Evolutionary conservation across 2,113 vertebrate species (phyloP), one percentile per base, ranked within the genome.

Genomic region (Turdus rufiventris): DNA sequence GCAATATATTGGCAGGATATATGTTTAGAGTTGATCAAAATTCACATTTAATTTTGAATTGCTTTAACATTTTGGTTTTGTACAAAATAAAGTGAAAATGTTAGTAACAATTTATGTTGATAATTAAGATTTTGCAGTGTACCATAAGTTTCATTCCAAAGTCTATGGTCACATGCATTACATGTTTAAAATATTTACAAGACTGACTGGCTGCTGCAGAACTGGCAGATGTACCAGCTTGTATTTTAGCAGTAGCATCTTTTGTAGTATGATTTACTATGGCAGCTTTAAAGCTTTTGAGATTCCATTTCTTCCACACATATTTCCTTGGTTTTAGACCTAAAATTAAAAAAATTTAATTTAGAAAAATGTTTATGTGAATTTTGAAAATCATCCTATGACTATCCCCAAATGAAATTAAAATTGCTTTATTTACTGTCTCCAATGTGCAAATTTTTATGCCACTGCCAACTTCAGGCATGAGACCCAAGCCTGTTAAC

Each of bases 281-380:
- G n/a, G 54, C 74, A 84, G 70, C 66, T 47, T 68, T 56, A 56
- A 92, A 93, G 24, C 51, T 78, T 65, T 76, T 23, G 14, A 96
- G 51, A 76, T 93, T 94, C 92, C 94, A 97, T 42, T 91, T 94
- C 42, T 42, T 93, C 96, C 94, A 97, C 57, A 91, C 25, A 47
- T 38, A 79, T 79, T 77, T 95, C 56, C 40, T 79, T 76, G 89
- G 95, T 6, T 94, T 97, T 77, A 96, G 47, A 91, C 89, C 93
- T 85, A 94, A 70, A 95, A 76, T 72, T 1, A 24, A 12, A 42
- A 94, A 91, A 92, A 83, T 3, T 18, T 42, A 28, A 88, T 47
- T 96, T 77, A 95, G 48, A 79, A 95, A 65, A 93, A 82, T 45
- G 24, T 75, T 93, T 76, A 48, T 70, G 31, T 26, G 43, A 54